Percentiles rank a stretch among this genome's conserved stretches.
These are phyloP conservation scores for Apantesis nais DNA, from an alignment of 2,888 invertebrate species.

Conservation along the genomic window DNA sequence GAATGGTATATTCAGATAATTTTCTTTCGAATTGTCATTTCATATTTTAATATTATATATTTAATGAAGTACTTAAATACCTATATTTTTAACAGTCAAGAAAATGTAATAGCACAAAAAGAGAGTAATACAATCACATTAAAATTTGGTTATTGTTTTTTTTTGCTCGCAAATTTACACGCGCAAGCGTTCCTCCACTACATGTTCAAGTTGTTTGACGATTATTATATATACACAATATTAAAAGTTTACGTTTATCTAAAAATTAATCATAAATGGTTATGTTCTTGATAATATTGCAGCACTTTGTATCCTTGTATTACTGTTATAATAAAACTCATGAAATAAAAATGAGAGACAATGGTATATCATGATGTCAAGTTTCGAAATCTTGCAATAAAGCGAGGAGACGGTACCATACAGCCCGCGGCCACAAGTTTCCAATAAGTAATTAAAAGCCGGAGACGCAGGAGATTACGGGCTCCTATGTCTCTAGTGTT, in stretches of 20 bases:
- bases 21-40: conserved; percentile 7
- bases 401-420: conserved; percentile 73
- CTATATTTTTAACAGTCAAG: too few relatives aligned
- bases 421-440: conserved; percentile 84
- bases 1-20: conserved; percentile 19
- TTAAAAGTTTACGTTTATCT: background rate
- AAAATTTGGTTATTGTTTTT: too few relatives aligned
- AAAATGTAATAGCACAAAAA: too few relatives aligned
- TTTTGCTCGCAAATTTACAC: too few relatives aligned
- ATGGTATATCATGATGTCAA: conserved; percentile 56
- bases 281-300: background rate
- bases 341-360: conserved; percentile 38
- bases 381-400: conserved; percentile 76
- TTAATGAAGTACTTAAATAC: too few relatives aligned
- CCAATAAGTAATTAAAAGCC: conserved; percentile 85
- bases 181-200: too few relatives aligned
- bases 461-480: conserved; percentile 78
- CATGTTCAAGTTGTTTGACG: too few relatives aligned
- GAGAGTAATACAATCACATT: too few relatives aligned
- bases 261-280: background rate
- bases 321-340: background rate
- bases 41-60: too few relatives aligned
- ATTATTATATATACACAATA: too few relatives aligned
- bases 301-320: background rate
- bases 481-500: conserved; percentile 74